These are phyloP conservation scores for Pseudochromis fuscus DNA, from an alignment of 2,797 vertebrate species.

Conservation along the genomic window DNA sequence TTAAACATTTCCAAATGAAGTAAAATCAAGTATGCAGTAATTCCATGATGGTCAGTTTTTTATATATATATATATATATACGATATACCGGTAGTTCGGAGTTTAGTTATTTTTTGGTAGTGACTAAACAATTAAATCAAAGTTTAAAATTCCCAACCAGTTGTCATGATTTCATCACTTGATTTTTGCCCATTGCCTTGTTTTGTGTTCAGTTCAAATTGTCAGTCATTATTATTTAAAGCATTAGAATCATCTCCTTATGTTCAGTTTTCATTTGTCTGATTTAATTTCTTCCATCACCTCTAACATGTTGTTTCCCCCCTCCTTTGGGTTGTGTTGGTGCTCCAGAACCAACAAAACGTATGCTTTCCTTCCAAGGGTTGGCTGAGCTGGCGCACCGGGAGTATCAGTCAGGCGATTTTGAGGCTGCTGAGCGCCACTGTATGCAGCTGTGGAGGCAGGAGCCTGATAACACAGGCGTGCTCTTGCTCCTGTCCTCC, in stretches of 20 bases:
- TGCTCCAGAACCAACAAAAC: constrained; percentile 99
- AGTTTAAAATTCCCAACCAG: neutral
- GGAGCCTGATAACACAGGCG: constrained; percentile 99
- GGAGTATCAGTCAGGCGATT: constrained; percentile 99
- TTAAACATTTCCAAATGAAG: too few relatives aligned
- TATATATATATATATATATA: too few relatives aligned
- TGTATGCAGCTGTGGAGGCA: constrained; percentile 99
- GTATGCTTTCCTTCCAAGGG: constrained; percentile 99
- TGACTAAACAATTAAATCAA: neutral
- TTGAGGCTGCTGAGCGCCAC: constrained; percentile 99
- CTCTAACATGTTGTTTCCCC: constrained; percentile 95
- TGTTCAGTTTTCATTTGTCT: constrained; percentile 79
- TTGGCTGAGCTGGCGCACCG: constrained; percentile 99
- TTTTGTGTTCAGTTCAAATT: constrained; percentile 36
- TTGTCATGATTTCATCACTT: neutral
- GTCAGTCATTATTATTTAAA: constrained; percentile 19
- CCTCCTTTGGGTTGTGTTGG: constrained; percentile 93
- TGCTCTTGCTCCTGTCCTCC: constrained; percentile 96
- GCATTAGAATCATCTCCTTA: constrained; percentile 58
- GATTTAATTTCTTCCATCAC: constrained; percentile 89
- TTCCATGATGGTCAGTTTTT: too few relatives aligned
- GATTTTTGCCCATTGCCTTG: constrained; percentile 12
- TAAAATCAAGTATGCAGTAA: too few relatives aligned
- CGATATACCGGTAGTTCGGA: too few relatives aligned
- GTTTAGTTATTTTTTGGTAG: too few relatives aligned